Base-by-base conservation (phyloP, 2,797 vertebrate species). In the Microchirus variegatus region DNA sequence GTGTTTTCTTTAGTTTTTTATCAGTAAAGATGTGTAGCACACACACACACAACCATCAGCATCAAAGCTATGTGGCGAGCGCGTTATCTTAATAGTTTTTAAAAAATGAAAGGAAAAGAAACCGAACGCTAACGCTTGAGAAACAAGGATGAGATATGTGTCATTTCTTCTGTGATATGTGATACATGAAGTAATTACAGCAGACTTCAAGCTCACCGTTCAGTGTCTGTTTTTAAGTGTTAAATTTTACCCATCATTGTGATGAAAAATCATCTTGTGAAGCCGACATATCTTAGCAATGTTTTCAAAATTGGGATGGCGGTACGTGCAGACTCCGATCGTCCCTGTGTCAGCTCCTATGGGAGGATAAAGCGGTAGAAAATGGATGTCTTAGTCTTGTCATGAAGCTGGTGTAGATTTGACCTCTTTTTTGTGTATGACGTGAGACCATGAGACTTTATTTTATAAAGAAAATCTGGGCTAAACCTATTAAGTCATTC, bases 401-500 rank as follows among this genome's bases (percentile, higher is more conserved):
- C 78, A 68, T 83, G 61, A 67, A 60, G 71, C 44, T 76, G 42
- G 59, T 81, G 73, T 77, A 60, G 75, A 77, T 55, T 80, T 69
- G 70, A 85, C 76, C 75, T 78, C 75, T 78, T 59, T 86, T 78
- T 63, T 81, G 72, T 89, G 84, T 91, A 77, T 67, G 63, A 86
- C 73, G 71, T 80, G 70, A 74, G 64, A 45, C 58, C 71, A 78
- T 86, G 67, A 89, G 63, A 82, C 68, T 63, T 71, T 88, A 82
- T 92, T 86, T 90, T 91, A 91, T 91, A 90, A 91, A 91, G 84
- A 89, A 85, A 89, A 75, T 57, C 68, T 83, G 71, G 73, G 80
- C 72, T 80, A 79, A 84, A 60, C 46, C 59, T 81, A 59, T 68
- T 74, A 63, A 3, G 72, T 76, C n/a, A 26, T 49, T 31, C 13